Evolutionary conservation across 53 echinoderm and acorn worm species (phyloP).

Genomic region (Holothuria leucospilota): DNA sequence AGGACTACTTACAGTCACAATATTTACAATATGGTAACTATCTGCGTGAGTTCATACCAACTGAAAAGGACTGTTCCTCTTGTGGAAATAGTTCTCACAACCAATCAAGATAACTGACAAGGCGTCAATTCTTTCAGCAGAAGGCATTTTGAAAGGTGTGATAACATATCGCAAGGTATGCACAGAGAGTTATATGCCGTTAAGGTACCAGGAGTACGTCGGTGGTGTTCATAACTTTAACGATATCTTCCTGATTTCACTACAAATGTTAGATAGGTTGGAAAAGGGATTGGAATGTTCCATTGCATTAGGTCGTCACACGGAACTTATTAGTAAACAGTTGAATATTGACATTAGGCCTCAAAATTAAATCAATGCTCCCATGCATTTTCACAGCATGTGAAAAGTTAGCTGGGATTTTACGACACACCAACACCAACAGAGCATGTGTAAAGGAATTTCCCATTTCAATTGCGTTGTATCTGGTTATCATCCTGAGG

Average conservation of each 20-base stretch:
- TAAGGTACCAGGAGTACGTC: slow-evolving; percentile 6
- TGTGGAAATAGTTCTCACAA: neutral
- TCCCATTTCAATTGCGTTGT: slow-evolving; percentile 20
- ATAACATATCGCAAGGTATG: slow-evolving; percentile 32
- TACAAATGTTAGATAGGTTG: neutral
- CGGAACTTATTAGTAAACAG: slow-evolving; percentile 7
- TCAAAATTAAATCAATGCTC: slow-evolving; percentile 3
- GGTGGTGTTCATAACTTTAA: slow-evolving; percentile 25
- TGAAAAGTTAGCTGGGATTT: too few relatives aligned
- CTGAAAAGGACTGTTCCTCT: neutral
- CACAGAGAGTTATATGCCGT: neutral
- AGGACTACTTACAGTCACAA: too few relatives aligned
- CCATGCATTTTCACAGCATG: slow-evolving; percentile 28
- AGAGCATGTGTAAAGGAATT: neutral
- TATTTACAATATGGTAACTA: too few relatives aligned
- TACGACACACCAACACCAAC: too few relatives aligned
- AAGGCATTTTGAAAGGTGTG: neutral
- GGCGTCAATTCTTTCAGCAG: slow-evolving; percentile 7
- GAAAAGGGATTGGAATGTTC: neutral
- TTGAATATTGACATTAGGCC: neutral
- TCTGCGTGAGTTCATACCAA: slow-evolving; percentile 7
- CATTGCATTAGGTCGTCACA: slow-evolving; percentile 5
- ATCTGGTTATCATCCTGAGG: slow-evolving; percentile 27
- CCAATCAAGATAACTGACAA: slow-evolving; percentile 32
- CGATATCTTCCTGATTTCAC: slow-evolving; percentile 8